Evolutionary conservation across 2,797 vertebrate species (phyloP).

Genomic region (Mormyrops attenuatus): DNA sequence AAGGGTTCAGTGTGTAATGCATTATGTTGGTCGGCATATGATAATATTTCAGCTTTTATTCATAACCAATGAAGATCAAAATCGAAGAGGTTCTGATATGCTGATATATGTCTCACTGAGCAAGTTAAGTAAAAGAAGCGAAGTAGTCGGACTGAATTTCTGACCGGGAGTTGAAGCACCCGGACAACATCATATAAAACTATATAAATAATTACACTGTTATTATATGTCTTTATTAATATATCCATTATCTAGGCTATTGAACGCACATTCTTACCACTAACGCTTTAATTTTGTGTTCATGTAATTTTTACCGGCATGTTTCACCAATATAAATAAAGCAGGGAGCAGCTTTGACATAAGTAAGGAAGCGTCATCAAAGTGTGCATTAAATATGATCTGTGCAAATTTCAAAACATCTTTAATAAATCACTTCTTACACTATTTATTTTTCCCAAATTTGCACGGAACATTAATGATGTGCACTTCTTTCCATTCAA

Average conservation of each 20-base stretch:
- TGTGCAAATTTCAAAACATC: not conserved
- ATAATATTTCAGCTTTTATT: not conserved
- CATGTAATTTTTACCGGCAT: not conserved
- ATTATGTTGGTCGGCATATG: not conserved
- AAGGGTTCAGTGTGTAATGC: not conserved
- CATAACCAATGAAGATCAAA: not conserved
- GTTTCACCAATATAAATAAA: not conserved
- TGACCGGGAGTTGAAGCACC: not conserved
- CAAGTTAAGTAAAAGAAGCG: not conserved
- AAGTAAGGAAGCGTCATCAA: not conserved
- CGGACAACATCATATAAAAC: not conserved
- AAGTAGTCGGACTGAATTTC: not conserved
- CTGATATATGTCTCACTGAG: not conserved
- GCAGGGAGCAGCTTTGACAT: not conserved
- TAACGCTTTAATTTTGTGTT: not conserved
- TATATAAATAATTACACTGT: not conserved
- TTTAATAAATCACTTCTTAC: not conserved
- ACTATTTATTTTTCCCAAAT: not conserved
- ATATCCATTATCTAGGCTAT: not conserved
- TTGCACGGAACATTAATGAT: not conserved
- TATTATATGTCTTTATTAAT: not conserved
- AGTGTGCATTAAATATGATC: not conserved
- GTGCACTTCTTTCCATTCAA: not conserved
- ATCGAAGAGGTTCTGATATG: not conserved
- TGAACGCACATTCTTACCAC: not conserved